Conservation (phyloP, 1,140 invertebrate species). For the Oppia nitens region DNA sequence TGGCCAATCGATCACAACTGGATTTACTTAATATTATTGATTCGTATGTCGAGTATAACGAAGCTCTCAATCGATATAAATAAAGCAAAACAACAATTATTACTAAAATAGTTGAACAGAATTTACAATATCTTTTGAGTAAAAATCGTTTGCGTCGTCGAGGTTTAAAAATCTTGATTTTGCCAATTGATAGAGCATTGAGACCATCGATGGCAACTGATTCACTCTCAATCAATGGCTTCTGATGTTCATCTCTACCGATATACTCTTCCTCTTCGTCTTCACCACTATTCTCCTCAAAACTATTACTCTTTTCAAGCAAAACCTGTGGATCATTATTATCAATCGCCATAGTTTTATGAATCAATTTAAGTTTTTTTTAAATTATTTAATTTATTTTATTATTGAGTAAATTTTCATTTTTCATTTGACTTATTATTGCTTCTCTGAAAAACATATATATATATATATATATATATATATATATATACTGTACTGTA, state of each 20-base stretch:
- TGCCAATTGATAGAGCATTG: slow-evolving; percentile 9
- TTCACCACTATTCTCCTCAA: slow-evolving; percentile 1
- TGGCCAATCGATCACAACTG: slow-evolving; percentile 5
- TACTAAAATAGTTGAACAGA: background rate
- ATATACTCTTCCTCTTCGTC: background rate
- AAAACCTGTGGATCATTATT: background rate
- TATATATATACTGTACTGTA: too few species aligned
- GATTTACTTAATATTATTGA: background rate
- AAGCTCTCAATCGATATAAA: background rate
- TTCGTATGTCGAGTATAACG: background rate
- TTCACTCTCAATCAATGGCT: background rate
- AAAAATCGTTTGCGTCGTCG: background rate
- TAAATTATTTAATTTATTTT: too few species aligned
- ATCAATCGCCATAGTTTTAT: background rate
- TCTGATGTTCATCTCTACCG: background rate
- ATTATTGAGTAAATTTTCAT: too few species aligned
- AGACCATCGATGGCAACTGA: background rate
- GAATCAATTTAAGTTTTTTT: too few species aligned
- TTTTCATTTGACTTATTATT: too few species aligned
- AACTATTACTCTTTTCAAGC: background rate
- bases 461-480: too few species aligned
- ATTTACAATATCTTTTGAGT: background rate
- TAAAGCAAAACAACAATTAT: background rate
- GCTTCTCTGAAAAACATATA: too few species aligned
- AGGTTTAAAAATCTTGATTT: slow-evolving; percentile 16